phyloP scores from a whole-genome alignment of 2,113 vertebrate genomes.

The Osmerus eperlanus region DNA sequence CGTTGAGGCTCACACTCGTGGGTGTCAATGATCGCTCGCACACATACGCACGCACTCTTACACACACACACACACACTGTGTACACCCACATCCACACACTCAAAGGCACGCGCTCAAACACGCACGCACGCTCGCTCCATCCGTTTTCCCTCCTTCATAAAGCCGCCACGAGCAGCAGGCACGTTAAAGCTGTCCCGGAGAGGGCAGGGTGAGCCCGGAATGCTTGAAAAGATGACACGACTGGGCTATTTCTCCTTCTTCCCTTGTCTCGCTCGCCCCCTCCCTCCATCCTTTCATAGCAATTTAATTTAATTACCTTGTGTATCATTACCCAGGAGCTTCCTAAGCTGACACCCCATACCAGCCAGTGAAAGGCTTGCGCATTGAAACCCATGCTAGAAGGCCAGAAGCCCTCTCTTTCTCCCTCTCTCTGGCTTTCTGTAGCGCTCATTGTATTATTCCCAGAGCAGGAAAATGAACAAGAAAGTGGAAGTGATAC shows the following conservation, averaged over 20 bases:
- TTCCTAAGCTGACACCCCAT: conserved; percentile 50
- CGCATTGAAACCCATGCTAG: conserved; percentile 30
- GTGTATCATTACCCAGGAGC: conserved; percentile 50
- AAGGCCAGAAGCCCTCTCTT: conserved; percentile 9
- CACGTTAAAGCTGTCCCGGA: conserved; percentile 51
- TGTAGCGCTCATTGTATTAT: too few species aligned
- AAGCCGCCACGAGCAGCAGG: conserved; percentile 57
- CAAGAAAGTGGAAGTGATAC: neutral
- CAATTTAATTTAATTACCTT: conserved; percentile 60
- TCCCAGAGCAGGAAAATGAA: too few species aligned
- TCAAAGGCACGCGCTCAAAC: conserved; percentile 9
- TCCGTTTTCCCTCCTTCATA: conserved; percentile 51
- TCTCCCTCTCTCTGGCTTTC: too few species aligned
- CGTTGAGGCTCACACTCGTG: too few species aligned
- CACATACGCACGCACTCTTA: too few species aligned
- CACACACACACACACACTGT: neutral
- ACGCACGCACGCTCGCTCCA: conserved; percentile 30
- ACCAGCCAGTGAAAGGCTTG: conserved; percentile 44
- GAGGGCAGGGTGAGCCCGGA: conserved; percentile 33
- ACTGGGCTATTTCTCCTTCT: too few species aligned
- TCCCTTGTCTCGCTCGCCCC: conserved; percentile 14
- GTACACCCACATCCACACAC: neutral
- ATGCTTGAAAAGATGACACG: too few species aligned
- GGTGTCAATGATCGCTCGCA: too few species aligned
- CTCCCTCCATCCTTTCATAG: conserved; percentile 10